These are phyloP conservation scores for Folsomia manolachei DNA, from an alignment of 2,888 invertebrate species.

Conservation along the genomic window DNA sequence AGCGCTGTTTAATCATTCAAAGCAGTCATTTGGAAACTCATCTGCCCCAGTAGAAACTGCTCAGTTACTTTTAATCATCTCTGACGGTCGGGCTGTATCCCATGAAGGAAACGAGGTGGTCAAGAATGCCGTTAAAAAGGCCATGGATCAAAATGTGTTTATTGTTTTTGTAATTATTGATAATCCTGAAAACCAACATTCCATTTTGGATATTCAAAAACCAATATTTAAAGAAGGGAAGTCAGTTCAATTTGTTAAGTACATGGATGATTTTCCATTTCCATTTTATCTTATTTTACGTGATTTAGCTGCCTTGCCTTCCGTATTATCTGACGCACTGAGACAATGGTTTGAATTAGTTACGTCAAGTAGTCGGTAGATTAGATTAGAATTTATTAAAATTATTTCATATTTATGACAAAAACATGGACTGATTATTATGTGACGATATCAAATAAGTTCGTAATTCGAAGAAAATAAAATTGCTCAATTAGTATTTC, in stretches of 20 bases:
- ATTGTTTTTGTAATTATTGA: slow-evolving; percentile 94
- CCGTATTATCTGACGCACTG: slow-evolving; percentile 89
- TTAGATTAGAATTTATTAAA: slow-evolving; percentile 10
- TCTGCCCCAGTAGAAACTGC: slow-evolving; percentile 60
- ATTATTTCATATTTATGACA: neutral
- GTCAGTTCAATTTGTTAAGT: slow-evolving; percentile 68
- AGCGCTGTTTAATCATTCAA: slow-evolving; percentile 60
- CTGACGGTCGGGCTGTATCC: slow-evolving; percentile 90
- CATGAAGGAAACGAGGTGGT: slow-evolving; percentile 76
- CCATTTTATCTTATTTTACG: slow-evolving; percentile 93
- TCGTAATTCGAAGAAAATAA: too few relatives aligned
- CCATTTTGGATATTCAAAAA: slow-evolving; percentile 82
- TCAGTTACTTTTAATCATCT: slow-evolving; percentile 84
- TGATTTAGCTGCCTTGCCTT: slow-evolving; percentile 82
- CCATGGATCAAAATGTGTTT: slow-evolving; percentile 80
- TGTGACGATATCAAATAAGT: too few relatives aligned
- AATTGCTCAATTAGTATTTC: too few relatives aligned
- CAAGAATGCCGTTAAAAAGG: slow-evolving; percentile 72
- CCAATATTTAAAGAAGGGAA: slow-evolving; percentile 67
- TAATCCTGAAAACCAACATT: slow-evolving; percentile 86
- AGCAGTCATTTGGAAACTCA: slow-evolving; percentile 19
- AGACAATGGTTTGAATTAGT: slow-evolving; percentile 99
- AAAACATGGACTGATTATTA: neutral
- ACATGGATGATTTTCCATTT: slow-evolving; percentile 95
- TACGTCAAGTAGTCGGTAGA: slow-evolving; percentile 55